Conservation (phyloP, 2,113 vertebrate species). For the Oceanodroma tethys region DNA sequence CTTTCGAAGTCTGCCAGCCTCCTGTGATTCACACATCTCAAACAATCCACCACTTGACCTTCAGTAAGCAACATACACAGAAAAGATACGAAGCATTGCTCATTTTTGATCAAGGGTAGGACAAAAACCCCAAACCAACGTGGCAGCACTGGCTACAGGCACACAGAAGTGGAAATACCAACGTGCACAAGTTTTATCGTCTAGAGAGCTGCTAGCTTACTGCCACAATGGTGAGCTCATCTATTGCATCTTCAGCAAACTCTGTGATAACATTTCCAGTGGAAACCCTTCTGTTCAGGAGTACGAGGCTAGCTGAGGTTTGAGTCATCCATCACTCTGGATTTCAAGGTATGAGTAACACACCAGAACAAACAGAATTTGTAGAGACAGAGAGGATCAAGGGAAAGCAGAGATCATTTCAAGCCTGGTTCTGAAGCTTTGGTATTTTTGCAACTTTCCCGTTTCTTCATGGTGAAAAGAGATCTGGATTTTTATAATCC, state of each 20-base stretch:
- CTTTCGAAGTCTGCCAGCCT: neutral
- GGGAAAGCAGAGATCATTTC: neutral
- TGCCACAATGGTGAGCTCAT: neutral
- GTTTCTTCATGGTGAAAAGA: neutral
- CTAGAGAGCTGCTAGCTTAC: neutral
- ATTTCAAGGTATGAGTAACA: neutral
- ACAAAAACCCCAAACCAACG: neutral
- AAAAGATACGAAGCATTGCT: neutral
- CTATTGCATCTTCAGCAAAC: neutral
- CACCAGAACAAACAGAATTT: neutral
- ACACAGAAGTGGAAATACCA: neutral
- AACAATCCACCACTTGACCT: neutral
- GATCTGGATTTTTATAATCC: neutral
- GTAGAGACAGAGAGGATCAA: neutral
- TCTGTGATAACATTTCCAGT: neutral
- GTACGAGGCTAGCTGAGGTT: neutral
- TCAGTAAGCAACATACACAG: neutral
- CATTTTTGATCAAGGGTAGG: neutral
- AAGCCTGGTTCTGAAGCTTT: neutral
- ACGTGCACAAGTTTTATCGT: accelerated
- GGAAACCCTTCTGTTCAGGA: neutral
- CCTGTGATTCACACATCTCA: neutral
- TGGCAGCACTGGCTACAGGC: neutral
- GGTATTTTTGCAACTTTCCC: neutral
- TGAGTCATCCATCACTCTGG: neutral